phyloP scores from a whole-genome alignment of 2,888 invertebrate genomes.

The Toxonevra muliebris region DNA sequence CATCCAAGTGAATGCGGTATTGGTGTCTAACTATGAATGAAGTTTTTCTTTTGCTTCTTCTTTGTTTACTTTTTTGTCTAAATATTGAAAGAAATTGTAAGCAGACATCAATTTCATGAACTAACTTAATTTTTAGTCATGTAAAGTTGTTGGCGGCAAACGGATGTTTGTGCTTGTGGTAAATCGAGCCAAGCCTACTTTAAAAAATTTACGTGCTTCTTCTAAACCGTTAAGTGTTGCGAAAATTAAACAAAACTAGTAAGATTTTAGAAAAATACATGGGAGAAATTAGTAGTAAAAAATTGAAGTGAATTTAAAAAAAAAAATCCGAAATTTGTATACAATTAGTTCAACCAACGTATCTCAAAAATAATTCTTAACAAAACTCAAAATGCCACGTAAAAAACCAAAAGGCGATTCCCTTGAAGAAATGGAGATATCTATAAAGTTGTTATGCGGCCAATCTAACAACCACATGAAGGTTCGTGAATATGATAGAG shows the following conservation, averaged over 20 bases:
- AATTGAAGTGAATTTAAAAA: neutral
- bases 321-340: neutral
- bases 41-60: neutral
- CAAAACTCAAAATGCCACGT: conserved; percentile 50
- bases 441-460: conserved; percentile 77
- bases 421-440: conserved; percentile 63
- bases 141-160: neutral
- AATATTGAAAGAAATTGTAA: neutral
- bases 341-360: neutral
- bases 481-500: conserved; percentile 77
- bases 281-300: neutral
- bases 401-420: conserved; percentile 64
- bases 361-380: conserved; percentile 2
- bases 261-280: neutral
- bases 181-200: neutral
- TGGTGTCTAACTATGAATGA: neutral
- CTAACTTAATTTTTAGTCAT: neutral
- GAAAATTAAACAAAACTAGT: no score
- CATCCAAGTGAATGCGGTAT: neutral
- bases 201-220: neutral
- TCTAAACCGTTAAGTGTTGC: no score
- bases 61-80: neutral
- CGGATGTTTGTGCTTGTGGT: neutral
- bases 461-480: conserved; percentile 82
- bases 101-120: neutral